These are phyloP conservation scores for Eumerus sabulonum DNA, from an alignment of 2,888 invertebrate genomes.

Conservation along the genomic window DNA sequence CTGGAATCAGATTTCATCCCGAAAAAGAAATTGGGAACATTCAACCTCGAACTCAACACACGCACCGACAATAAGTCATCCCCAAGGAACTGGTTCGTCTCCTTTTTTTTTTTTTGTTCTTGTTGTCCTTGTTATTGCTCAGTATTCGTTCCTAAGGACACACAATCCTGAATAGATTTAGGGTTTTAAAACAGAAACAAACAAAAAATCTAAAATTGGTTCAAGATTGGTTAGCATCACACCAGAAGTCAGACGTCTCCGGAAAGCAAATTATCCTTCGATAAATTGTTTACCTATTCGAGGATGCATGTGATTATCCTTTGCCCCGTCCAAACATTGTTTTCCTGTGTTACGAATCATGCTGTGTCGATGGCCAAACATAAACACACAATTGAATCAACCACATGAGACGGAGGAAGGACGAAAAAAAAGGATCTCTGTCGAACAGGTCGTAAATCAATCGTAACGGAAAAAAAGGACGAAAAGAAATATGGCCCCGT, in stretches of 20 bases:
- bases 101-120: neutral
- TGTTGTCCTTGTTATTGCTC: neutral
- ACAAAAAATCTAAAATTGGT: neutral
- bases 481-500: constrained; percentile 15
- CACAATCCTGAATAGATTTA: neutral
- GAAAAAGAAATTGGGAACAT: constrained; percentile 9
- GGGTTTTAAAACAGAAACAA: neutral
- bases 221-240: too few species aligned
- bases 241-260: too few species aligned
- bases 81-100: neutral
- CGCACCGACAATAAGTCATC: neutral
- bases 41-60: constrained; percentile 18
- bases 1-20: constrained; percentile 56
- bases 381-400: constrained; percentile 12
- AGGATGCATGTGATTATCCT: constrained; percentile 48
- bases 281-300: constrained; percentile 46
- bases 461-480: constrained; percentile 47
- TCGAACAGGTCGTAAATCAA: constrained; percentile 49
- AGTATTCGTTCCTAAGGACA: neutral
- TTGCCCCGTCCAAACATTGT: constrained; percentile 2
- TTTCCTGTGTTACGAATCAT: constrained; percentile 44
- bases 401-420: too few species aligned
- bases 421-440: constrained; percentile 12
- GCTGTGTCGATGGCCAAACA: constrained; percentile 33
- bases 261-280: neutral